Base-by-base conservation (phyloP, 2,888 invertebrate genomes). In the Neuroscelio doddi region DNA sequence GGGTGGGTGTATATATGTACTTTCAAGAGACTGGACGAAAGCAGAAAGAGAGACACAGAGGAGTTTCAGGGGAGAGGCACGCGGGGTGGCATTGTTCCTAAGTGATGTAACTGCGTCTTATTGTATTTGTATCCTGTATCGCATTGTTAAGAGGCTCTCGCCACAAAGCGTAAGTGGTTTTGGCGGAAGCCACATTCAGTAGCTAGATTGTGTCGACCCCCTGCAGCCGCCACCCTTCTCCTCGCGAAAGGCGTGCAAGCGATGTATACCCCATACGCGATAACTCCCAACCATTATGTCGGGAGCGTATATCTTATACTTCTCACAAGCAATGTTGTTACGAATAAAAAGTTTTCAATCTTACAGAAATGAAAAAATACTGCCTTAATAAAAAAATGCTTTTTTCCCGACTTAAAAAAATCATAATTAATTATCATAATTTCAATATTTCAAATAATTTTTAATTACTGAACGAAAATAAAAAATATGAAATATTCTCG, bases 81-180 rank as follows among this genome's bases (percentile, higher is more conserved):
- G 62, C 49, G 59, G 77, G 74, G 72, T 71, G 69, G 79, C 77
- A 83, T 84, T 84, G 83, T 84, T 83, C 83, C 82, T 83, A 84
- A 84, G 83, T 83, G 84, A 84, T 83, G 82, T 84, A 84, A 83
- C 84, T 83, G 82, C 83, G 82, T 83, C 83, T 84, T 84, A 84
- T 84, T 84, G 84, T 83, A 83, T 84, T 83, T 84, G 83, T 83
- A 83, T 84, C 84, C 84, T 83, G 84, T 83, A 83, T 83, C 80
- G 82, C 74, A 83, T 84, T 83, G 83, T 83, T 80, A 79, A 81
- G 80, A 82, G 81, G 76, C 80, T 83, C 80, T 78, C 77, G 77
- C 80, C 82, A 80, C 83, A 82, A 83, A 83, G 83, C 83, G 82
- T 83, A 84, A 84, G 84, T 83, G 84, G 83, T 83, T 84, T 83